Evolutionary conservation across 2,888 invertebrate species (phyloP).

Genomic region (Hirtodrosophila cameraria): DNA sequence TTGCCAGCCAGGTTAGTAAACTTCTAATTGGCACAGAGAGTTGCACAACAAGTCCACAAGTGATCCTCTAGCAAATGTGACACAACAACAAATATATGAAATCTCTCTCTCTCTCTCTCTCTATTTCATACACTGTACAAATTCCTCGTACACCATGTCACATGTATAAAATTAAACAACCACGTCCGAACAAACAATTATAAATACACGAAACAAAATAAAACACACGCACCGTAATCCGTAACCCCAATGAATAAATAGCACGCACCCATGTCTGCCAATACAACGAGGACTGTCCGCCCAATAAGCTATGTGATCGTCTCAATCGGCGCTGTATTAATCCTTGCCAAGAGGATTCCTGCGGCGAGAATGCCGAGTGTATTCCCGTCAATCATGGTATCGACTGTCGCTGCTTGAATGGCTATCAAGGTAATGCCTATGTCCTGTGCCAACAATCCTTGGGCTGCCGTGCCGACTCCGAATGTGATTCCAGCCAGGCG

Average conservation of each 20-base stretch:
- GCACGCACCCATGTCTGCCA: slow-evolving; percentile 87
- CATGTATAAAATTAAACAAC: slow-evolving; percentile 74
- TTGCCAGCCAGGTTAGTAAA: slow-evolving; percentile 89
- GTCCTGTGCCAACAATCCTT: slow-evolving; percentile 88
- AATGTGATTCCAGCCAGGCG: slow-evolving; percentile 90
- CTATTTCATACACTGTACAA: slow-evolving; percentile 81
- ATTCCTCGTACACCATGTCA: slow-evolving; percentile 64
- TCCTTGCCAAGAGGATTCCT: slow-evolving; percentile 91
- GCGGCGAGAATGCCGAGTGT: slow-evolving; percentile 93
- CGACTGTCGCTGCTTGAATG: slow-evolving; percentile 90
- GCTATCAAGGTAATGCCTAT: slow-evolving; percentile 91
- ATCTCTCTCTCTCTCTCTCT: slow-evolving; percentile 46
- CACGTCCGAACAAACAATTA: slow-evolving; percentile 47
- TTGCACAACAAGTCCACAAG: slow-evolving; percentile 54
- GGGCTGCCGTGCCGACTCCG: slow-evolving; percentile 89
- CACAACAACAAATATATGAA: slow-evolving; percentile 54
- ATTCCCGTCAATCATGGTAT: slow-evolving; percentile 90
- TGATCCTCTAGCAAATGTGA: slow-evolving; percentile 60
- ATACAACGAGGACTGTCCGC: slow-evolving; percentile 95
- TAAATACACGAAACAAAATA: slow-evolving; percentile 69
- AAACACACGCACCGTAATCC: slow-evolving; percentile 47
- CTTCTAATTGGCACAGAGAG: slow-evolving; percentile 50
- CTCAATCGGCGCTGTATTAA: slow-evolving; percentile 93
- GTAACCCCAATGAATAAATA: slow-evolving; percentile 32
- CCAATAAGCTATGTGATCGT: slow-evolving; percentile 93